Percentiles rank a stretch among this genome's conserved stretches.
Conservation (phyloP, 37 sponge, comb jelly and placozoan genomes). For the Lycopodina hypogea region DNA sequence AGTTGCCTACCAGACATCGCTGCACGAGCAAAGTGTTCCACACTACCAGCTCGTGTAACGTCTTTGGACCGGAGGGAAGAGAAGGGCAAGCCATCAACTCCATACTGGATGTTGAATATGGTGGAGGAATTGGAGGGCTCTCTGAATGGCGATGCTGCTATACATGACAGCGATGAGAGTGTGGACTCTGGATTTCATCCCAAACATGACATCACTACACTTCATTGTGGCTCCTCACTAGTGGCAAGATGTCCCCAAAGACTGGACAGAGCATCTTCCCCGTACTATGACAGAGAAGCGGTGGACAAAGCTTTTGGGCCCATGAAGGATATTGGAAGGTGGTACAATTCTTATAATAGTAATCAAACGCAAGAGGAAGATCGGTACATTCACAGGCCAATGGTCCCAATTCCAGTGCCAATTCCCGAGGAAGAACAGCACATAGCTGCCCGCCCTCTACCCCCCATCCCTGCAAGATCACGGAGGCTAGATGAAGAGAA, state of each 20-base stretch:
- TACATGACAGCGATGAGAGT: slow-evolving; percentile 44
- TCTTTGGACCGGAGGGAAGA: not conserved
- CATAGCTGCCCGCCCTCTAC: slow-evolving; percentile 50
- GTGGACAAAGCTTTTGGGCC: slow-evolving; percentile 83
- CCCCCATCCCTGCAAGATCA: slow-evolving; percentile 18
- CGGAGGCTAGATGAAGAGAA: slow-evolving; percentile 1
- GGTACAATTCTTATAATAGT: slow-evolving; percentile 40
- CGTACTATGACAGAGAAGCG: slow-evolving; percentile 48
- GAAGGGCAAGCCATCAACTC: slow-evolving; percentile 23
- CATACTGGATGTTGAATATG: slow-evolving; percentile 41
- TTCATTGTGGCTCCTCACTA: not conserved
- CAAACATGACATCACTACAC: not conserved
- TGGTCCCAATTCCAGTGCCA: not conserved
- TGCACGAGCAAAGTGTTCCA: slow-evolving; percentile 29
- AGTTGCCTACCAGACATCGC: not conserved
- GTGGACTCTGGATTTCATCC: slow-evolving; percentile 45
- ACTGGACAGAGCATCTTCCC: not conserved
- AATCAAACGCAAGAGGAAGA: not conserved
- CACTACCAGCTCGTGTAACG: slow-evolving; percentile 33
- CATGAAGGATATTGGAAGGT: slow-evolving; percentile 79
- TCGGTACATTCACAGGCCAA: slow-evolving; percentile 24
- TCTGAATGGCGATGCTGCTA: not conserved
- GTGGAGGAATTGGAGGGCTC: slow-evolving; percentile 27
- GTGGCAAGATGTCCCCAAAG: not conserved
- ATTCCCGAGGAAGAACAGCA: slow-evolving; percentile 35